phyloP scores from a whole-genome alignment of 2,797 vertebrate genomes.

The Oreochromis mossambicus region DNA sequence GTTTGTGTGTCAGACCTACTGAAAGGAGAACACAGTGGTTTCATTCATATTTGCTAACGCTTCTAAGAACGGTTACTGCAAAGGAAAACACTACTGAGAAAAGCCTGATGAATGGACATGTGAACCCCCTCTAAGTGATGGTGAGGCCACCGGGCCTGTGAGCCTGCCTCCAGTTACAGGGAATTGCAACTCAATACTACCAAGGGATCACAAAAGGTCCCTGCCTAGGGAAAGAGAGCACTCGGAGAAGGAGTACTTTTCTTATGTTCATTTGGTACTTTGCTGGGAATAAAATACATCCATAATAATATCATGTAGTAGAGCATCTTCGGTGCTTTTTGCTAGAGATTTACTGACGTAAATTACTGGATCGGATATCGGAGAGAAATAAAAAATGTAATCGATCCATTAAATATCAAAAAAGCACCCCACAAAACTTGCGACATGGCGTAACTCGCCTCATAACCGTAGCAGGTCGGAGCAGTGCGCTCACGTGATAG shows the following conservation, averaged over 20 bases:
- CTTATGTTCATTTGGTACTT: neutral
- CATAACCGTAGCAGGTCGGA: too few relatives aligned
- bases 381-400: too few relatives aligned
- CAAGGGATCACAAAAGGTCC: slow-evolving; percentile 22
- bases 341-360: too few relatives aligned
- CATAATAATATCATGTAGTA: neutral
- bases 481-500: too few relatives aligned
- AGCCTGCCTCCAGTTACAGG: slow-evolving; percentile 42
- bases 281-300: neutral
- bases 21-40: neutral
- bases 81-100: slow-evolving; percentile 23
- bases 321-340: neutral
- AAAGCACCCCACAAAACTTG: too few relatives aligned
- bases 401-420: too few relatives aligned
- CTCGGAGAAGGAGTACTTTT: neutral
- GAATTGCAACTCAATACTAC: slow-evolving; percentile 25
- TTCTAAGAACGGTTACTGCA: slow-evolving; percentile 10
- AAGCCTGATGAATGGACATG: slow-evolving; percentile 46
- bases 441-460: too few relatives aligned
- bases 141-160: slow-evolving; percentile 30
- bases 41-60: slow-evolving; percentile 31
- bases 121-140: slow-evolving; percentile 46
- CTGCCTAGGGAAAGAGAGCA: neutral
- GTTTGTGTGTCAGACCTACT: neutral
- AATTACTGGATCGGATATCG: too few relatives aligned